Evolutionary conservation across 2,888 invertebrate species (phyloP).

Genomic region (Leptinotarsa tumamoca): DNA sequence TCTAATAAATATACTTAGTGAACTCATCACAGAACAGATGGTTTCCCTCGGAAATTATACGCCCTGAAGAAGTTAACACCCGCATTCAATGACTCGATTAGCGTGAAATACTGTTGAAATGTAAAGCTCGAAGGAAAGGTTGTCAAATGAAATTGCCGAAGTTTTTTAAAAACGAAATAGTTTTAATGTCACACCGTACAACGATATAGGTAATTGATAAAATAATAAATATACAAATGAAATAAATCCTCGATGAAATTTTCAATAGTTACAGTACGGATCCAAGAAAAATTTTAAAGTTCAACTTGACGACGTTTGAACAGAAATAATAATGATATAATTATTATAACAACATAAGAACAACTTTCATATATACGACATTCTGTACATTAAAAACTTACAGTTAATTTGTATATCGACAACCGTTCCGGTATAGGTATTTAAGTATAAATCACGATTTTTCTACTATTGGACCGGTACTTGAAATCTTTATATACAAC

Average conservation of each 20-base stretch:
- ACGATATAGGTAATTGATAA: slow-evolving; percentile 64
- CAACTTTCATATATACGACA: slow-evolving; percentile 63
- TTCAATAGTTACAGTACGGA: slow-evolving; percentile 50
- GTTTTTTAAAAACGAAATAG: slow-evolving; percentile 45
- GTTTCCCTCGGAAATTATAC: not conserved
- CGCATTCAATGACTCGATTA: slow-evolving; percentile 3
- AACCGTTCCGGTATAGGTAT: slow-evolving; percentile 61
- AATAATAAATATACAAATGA: slow-evolving; percentile 66
- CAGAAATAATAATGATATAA: slow-evolving; percentile 52
- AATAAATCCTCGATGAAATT: slow-evolving; percentile 47
- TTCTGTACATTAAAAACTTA: slow-evolving; percentile 64
- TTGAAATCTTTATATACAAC: slow-evolving; percentile 57
- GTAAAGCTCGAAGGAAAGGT: slow-evolving; percentile 15
- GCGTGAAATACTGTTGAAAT: slow-evolving; percentile 3
- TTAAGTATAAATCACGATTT: slow-evolving; percentile 61
- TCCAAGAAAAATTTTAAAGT: slow-evolving; percentile 57
- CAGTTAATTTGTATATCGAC: slow-evolving; percentile 61
- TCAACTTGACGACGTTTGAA: slow-evolving; percentile 62
- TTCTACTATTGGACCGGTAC: slow-evolving; percentile 50
- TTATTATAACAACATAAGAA: slow-evolving; percentile 61
- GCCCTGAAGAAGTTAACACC: slow-evolving; percentile 5
- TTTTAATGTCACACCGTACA: slow-evolving; percentile 65
- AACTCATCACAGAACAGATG: slow-evolving; percentile 17
- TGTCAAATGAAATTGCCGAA: slow-evolving; percentile 32
- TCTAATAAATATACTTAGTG: slow-evolving; percentile 15